Evolutionary conservation across 2,888 invertebrate species (phyloP).

Genomic region (Alviniconcha strummeri): DNA sequence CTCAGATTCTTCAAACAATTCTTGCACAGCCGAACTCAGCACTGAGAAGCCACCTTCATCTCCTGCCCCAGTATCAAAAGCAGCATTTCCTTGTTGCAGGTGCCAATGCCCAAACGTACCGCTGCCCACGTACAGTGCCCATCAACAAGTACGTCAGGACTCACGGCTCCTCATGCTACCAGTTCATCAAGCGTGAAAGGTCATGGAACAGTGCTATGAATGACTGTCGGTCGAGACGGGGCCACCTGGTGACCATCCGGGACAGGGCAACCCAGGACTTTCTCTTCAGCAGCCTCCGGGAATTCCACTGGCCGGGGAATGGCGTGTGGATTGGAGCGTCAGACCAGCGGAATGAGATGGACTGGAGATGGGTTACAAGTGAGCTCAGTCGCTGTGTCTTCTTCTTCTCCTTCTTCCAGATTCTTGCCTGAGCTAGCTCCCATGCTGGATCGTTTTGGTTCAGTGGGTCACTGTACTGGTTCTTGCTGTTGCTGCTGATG

Average conservation of each 20-base stretch:
- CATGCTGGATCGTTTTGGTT: no score
- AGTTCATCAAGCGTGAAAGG: conserved; percentile 20
- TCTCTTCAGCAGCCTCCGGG: conserved; percentile 41
- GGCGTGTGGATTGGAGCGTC: conserved; percentile 69
- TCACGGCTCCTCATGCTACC: conserved; percentile 17
- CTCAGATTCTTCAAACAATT: no score
- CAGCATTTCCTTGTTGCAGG: background rate
- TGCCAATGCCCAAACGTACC: background rate
- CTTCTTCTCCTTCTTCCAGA: no score
- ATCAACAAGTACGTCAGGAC: conserved; percentile 25
- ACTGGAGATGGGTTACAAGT: conserved; percentile 65
- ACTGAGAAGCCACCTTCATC: no score
- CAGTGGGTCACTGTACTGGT: no score
- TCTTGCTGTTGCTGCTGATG: no score
- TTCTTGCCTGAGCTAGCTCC: no score
- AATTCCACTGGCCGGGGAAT: conserved; percentile 53
- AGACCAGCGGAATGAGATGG: conserved; percentile 54
- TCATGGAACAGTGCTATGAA: conserved; percentile 6
- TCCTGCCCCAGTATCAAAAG: no score
- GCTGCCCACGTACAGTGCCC: conserved; percentile 12
- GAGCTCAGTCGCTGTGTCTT: conserved; percentile 3
- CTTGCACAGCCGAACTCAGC: no score
- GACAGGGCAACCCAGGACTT: conserved; percentile 53
- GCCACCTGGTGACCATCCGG: conserved; percentile 39
- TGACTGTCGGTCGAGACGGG: background rate